Conservation (phyloP, 2,797 vertebrate genomes). For the Macroramphosus scolopax region DNA sequence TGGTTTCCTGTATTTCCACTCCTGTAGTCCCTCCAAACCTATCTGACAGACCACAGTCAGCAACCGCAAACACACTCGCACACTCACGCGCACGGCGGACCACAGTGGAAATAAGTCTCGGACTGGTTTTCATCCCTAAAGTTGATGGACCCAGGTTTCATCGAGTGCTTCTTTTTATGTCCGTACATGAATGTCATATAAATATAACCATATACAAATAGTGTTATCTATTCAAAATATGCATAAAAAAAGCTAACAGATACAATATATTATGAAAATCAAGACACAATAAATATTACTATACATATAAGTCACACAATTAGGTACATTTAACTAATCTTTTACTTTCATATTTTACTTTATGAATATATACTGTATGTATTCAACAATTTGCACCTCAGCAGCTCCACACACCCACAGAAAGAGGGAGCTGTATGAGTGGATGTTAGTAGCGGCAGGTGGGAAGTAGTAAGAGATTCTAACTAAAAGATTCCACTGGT, state of each 20-base stretch:
- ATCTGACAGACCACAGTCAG: slow-evolving; percentile 62
- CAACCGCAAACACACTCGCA: slow-evolving; percentile 59
- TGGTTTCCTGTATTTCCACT: slow-evolving; percentile 62
- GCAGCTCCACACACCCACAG: slow-evolving; percentile 7
- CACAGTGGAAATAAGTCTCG: slow-evolving; percentile 61
- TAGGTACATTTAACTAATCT: too few species aligned
- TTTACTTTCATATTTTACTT: not conserved
- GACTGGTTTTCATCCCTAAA: slow-evolving; percentile 44
- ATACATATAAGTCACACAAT: too few species aligned
- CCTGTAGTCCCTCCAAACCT: slow-evolving; percentile 48
- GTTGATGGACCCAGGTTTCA: slow-evolving; percentile 23
- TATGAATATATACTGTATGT: not conserved
- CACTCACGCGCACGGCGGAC: slow-evolving; percentile 34
- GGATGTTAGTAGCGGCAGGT: slow-evolving; percentile 47
- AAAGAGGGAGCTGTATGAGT: slow-evolving; percentile 14
- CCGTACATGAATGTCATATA: slow-evolving; percentile 18
- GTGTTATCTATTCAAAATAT: slow-evolving; percentile 9
- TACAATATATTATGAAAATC: too few species aligned
- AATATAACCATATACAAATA: slow-evolving; percentile 15
- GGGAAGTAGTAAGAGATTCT: slow-evolving; percentile 49
- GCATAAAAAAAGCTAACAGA: too few species aligned
- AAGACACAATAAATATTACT: too few species aligned
- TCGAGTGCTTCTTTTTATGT: slow-evolving; percentile 20
- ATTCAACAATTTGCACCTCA: slow-evolving; percentile 7
- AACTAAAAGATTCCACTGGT: slow-evolving; percentile 58